These are phyloP conservation scores for Macrophya alboannulata DNA, from an alignment of 2,888 invertebrate genomes.

Conservation along the genomic window DNA sequence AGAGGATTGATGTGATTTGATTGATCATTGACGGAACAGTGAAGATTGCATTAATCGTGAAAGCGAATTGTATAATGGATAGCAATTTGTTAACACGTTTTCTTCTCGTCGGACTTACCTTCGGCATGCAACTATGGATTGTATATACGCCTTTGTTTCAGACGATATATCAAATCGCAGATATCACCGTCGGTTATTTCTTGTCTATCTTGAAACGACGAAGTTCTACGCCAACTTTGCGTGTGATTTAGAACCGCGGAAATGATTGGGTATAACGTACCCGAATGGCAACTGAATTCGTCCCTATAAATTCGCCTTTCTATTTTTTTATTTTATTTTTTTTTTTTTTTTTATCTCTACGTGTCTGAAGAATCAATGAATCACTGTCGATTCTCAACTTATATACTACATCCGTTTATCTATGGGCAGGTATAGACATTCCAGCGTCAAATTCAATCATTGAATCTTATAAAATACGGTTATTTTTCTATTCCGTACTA, in stretches of 20 bases:
- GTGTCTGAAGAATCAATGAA: conserved; percentile 2
- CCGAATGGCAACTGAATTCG: conserved; percentile 6
- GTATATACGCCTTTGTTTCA: conserved; percentile 31
- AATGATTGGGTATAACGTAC: conserved; percentile 48
- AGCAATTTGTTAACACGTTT: background rate
- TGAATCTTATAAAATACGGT: background rate
- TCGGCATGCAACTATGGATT: background rate
- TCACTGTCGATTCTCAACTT: conserved; percentile 23
- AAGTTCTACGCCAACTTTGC: conserved; percentile 35
- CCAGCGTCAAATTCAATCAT: conserved; percentile 13
- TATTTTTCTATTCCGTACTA: conserved; percentile 35
- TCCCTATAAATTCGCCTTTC: conserved; percentile 36
- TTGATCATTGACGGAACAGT: background rate
- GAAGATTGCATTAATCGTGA: background rate
- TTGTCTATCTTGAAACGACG: conserved; percentile 35
- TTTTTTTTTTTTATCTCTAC: background rate
- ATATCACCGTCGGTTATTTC: conserved; percentile 36
- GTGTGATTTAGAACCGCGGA: conserved; percentile 50
- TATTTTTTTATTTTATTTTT: background rate
- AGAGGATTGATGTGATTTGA: background rate
- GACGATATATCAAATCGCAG: conserved; percentile 39
- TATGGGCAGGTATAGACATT: background rate
- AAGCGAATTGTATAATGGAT: background rate
- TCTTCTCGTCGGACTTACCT: background rate
- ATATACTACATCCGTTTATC: background rate